Evolutionary conservation across 2,888 invertebrate species (phyloP), one percentile per base, ranked within the genome.

Genomic region (Uloborus plumipes): DNA sequence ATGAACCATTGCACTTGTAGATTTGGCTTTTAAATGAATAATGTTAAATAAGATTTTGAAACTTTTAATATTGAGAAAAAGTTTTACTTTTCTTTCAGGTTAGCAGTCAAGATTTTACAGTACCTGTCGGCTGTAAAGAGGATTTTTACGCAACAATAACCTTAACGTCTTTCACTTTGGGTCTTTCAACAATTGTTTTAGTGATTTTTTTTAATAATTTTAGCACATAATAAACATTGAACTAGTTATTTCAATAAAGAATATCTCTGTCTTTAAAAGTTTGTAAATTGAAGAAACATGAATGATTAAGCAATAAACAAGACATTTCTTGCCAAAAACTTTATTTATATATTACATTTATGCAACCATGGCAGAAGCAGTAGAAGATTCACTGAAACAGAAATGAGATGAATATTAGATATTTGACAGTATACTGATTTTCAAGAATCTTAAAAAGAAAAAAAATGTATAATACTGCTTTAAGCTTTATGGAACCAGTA

Each of bases 361-460:
- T 89, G 99, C 97, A 88, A 99, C 98, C 90, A 99, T 92, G 89
- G 99, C 98, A 86, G 99, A 99, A 73, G 99, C 99, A 84, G 99
- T 99, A 90, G 96, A 95, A 58, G 97, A 97, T 90, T 98, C 98
- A 89, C 90, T 89, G 88, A 86, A 89, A 89, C 84, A 85, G 74
- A 84, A 84, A 85, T 85, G 85, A 85, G 80, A 62, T 70, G 65
- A 71, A 62, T 31, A 58, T 50, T 18, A 50, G 26, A 3, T 16
- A 1, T 26, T 18, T 61, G 11, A n/a, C n/a, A n/a, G n/a, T n/a
- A n/a, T n/a, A n/a, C n/a, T n/a, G n/a, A n/a, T n/a, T n/a, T n/a
- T n/a, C n/a, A n/a, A n/a, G n/a, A n/a, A n/a, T n/a, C n/a, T n/a
- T n/a, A n/a, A n/a, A n/a, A n/a, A n/a, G n/a, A n/a, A n/a, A n/a